Conservation (phyloP, 2,113 vertebrate genomes). For the Zingel zingel region DNA sequence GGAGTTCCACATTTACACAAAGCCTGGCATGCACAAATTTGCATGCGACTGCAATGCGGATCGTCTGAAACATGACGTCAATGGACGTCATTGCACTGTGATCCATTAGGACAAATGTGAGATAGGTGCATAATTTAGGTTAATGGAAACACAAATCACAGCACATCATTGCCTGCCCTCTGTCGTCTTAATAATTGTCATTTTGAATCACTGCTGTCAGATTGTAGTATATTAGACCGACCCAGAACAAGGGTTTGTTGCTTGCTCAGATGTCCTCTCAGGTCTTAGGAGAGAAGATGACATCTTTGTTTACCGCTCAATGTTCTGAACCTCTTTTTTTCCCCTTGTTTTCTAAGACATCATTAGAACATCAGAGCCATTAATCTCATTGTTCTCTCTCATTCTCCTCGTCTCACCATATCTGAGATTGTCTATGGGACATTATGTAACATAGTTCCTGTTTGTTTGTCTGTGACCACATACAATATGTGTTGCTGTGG, state of each 20-base stretch:
- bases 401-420: conserved; percentile 34
- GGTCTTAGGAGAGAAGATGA: conserved; percentile 69
- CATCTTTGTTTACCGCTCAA: conserved; percentile 74
- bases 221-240: conserved; percentile 44
- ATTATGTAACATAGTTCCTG: conserved; percentile 31
- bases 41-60: conserved; percentile 78
- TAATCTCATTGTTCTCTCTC: conserved; percentile 52
- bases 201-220: conserved; percentile 67
- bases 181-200: conserved; percentile 58
- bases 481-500: background rate
- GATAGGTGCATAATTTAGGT: conserved; percentile 76
- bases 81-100: conserved; percentile 71
- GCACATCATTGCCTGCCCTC: conserved; percentile 67
- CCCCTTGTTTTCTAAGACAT: conserved; percentile 45
- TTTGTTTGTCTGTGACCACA: conserved; percentile 21
- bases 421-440: conserved; percentile 19
- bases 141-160: conserved; percentile 73
- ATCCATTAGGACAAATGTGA: conserved; percentile 76
- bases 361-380: conserved; percentile 56
- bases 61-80: conserved; percentile 74
- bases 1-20: conserved; percentile 62
- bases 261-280: conserved; percentile 58
- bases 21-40: conserved; percentile 69
- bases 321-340: conserved; percentile 56
- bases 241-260: conserved; percentile 74